Conservation (phyloP, 1,140 invertebrate genomes). For the Trichonephila clavipes region DNA sequence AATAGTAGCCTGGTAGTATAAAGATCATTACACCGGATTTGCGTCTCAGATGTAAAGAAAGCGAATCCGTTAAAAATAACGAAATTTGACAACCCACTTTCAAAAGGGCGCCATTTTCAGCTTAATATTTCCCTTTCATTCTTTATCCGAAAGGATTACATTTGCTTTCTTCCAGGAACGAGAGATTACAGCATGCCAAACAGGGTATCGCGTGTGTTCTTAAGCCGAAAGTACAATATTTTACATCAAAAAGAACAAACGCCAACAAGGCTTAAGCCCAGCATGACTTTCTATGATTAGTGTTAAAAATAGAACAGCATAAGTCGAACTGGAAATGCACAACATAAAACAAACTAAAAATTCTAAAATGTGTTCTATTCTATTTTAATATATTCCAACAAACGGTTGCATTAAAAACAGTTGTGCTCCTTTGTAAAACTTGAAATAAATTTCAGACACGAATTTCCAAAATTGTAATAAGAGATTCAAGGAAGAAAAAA, state of each 20-base stretch:
- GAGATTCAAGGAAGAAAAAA: too few relatives aligned
- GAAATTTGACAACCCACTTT: slow-evolving; percentile 6
- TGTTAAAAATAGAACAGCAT: neutral
- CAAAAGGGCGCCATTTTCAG: slow-evolving; percentile 16
- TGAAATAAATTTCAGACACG: too few relatives aligned
- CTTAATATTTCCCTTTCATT: slow-evolving; percentile 4
- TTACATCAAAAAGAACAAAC: neutral
- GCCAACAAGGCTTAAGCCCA: neutral
- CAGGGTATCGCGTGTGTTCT: neutral
- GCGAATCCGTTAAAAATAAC: neutral
- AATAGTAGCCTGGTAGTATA: neutral
- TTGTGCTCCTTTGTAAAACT: too few relatives aligned
- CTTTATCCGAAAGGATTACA: neutral
- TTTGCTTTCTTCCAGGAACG: neutral
- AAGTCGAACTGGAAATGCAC: neutral
- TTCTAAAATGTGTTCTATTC: too few relatives aligned
- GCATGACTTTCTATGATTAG: neutral
- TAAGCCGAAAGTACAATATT: slow-evolving; percentile 22
- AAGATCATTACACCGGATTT: neutral
- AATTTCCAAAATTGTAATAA: too few relatives aligned
- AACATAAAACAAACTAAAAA: neutral
- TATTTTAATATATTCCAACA: too few relatives aligned
- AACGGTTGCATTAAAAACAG: too few relatives aligned
- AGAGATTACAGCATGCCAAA: slow-evolving; percentile 6
- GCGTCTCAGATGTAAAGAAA: neutral